A percentile compares a stretch with the other conserved stretches of the same genome.
These are phyloP conservation scores for Neodiprion fabricii DNA, from an alignment of 1,140 invertebrate genomes.

Conservation along the genomic window DNA sequence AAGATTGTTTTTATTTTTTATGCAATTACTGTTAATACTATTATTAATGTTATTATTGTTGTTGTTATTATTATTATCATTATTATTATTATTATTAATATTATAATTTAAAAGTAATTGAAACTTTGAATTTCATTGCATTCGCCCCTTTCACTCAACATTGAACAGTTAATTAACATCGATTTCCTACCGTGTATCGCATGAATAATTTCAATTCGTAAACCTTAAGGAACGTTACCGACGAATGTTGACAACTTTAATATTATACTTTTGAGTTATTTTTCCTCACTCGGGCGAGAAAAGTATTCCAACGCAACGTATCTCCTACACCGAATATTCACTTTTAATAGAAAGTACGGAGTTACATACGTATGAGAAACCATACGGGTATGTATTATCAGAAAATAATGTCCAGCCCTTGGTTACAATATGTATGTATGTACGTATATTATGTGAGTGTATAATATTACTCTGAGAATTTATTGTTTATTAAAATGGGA, in stretches of 20 bases:
- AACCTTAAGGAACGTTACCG: not conserved
- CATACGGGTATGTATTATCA: constrained; percentile 22
- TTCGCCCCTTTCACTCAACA: constrained; percentile 43
- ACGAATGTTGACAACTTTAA: too few relatives aligned
- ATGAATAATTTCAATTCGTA: constrained; percentile 15
- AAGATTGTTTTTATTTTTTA: not conserved
- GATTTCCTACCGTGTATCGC: constrained; percentile 33
- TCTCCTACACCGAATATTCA: constrained; percentile 26
- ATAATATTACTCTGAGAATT: too few relatives aligned
- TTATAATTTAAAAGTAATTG: constrained; percentile 37
- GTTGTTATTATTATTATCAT: constrained; percentile 23
- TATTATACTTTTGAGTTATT: not conserved
- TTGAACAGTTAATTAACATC: constrained; percentile 52
- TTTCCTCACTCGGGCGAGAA: not conserved
- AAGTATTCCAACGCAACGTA: not conserved
- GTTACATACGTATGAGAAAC: constrained; percentile 6
- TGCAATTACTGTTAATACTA: not conserved
- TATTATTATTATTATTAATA: constrained; percentile 35
- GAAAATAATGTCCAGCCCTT: constrained; percentile 41
- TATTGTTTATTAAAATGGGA: too few relatives aligned
- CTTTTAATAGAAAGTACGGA: constrained; percentile 25
- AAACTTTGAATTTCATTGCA: constrained; percentile 22
- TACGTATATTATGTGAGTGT: too few relatives aligned
- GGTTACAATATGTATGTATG: not conserved
- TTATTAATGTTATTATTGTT: not conserved